Conservation (phyloP, 2,888 invertebrate species). For the Lasioglossum zephyrum region DNA sequence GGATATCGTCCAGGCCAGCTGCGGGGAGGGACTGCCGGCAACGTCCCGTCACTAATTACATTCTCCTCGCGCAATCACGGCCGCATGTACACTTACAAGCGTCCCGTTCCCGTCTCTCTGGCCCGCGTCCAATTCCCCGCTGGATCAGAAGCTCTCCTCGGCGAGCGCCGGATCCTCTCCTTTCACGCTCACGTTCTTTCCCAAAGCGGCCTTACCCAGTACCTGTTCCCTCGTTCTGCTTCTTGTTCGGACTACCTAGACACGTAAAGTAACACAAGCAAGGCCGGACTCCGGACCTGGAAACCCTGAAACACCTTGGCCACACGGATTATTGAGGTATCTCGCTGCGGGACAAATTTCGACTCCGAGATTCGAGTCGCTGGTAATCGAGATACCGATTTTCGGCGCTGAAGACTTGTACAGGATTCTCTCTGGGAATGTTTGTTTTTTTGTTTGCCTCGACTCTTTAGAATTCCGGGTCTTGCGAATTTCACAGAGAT, state of each 20-base stretch:
- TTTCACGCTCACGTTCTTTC: slow-evolving; percentile 31
- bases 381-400: background rate
- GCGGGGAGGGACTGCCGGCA: slow-evolving; percentile 66
- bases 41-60: slow-evolving; percentile 78
- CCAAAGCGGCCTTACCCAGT: slow-evolving; percentile 7
- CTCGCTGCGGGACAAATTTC: background rate
- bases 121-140: slow-evolving; percentile 79
- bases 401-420: background rate
- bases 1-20: slow-evolving; percentile 58
- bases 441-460: background rate
- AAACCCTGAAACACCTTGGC: slow-evolving; percentile 42
- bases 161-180: slow-evolving; percentile 51
- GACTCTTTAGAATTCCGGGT: background rate
- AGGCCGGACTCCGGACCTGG: slow-evolving; percentile 28
- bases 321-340: background rate
- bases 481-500: background rate
- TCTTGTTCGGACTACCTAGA: slow-evolving; percentile 33
- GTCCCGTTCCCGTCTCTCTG: slow-evolving; percentile 72
- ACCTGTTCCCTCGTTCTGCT: background rate
- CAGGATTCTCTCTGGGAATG: background rate
- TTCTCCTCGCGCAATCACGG: slow-evolving; percentile 80
- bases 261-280: slow-evolving; percentile 32
- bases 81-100: slow-evolving; percentile 59
- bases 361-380: background rate
- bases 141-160: slow-evolving; percentile 82